A percentile compares a stretch with the other conserved stretches of the same genome.
Evolutionary conservation across 2,113 vertebrate species (phyloP).

Genomic region (Petaurus breviceps): DNA sequence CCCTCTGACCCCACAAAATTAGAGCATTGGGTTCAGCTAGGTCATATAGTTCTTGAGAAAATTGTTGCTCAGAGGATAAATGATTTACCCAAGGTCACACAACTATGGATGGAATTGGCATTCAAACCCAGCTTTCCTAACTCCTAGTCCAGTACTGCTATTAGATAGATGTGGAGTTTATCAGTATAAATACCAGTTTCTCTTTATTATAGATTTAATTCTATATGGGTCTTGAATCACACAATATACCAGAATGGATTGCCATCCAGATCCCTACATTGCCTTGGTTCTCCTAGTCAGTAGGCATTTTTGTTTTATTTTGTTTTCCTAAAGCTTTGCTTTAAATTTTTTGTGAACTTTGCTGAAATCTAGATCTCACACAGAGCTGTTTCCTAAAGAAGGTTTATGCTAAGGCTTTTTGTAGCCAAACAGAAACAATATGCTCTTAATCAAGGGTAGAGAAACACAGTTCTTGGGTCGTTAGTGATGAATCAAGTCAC

Average conservation of each 20-base stretch:
- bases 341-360: background rate
- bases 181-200: background rate
- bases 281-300: background rate
- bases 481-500: background rate
- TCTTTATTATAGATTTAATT: background rate
- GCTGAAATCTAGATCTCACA: background rate
- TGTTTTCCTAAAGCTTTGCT: background rate
- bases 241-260: conserved; percentile 18
- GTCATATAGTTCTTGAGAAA: background rate
- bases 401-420: background rate
- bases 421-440: background rate
- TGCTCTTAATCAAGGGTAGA: background rate
- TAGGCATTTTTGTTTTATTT: background rate
- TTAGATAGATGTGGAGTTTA: background rate
- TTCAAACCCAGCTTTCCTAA: background rate
- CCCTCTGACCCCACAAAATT: background rate
- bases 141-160: background rate
- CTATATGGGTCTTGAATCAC: background rate
- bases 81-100: background rate
- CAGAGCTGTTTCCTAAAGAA: background rate
- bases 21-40: background rate
- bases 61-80: background rate
- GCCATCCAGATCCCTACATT: background rate
- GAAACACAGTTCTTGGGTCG: background rate
- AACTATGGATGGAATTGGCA: background rate